Percentiles rank a stretch among this genome's conserved stretches.
Evolutionary conservation across 2,888 invertebrate genomes (phyloP).

Genomic region (Tinea pellionella): DNA sequence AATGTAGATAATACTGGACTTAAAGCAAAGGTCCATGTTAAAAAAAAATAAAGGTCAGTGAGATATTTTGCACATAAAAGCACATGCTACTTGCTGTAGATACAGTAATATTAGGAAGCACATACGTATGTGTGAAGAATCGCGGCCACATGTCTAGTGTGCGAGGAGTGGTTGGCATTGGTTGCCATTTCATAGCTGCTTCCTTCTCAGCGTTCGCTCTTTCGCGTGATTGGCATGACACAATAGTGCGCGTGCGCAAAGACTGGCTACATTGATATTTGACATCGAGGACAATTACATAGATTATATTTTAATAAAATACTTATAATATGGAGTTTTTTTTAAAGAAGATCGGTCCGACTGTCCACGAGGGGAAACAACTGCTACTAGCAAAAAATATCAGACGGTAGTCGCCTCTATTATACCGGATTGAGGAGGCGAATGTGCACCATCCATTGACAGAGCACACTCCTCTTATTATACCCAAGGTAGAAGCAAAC

Average conservation of each 20-base stretch:
- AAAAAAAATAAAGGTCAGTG: not conserved
- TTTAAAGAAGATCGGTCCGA: no score
- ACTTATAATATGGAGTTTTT: no score
- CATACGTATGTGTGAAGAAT: not conserved
- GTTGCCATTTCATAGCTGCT: constrained; percentile 35
- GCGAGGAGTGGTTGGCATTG: constrained; percentile 42
- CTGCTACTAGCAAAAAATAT: no score
- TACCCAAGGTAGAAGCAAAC: no score
- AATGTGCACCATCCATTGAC: no score
- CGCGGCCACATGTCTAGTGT: constrained; percentile 1
- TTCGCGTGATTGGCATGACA: constrained; percentile 22
- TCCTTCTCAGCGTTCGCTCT: constrained; percentile 36
- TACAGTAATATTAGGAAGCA: constrained; percentile 1
- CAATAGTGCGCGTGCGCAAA: constrained; percentile 13
- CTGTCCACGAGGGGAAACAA: no score
- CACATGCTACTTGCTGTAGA: not conserved
- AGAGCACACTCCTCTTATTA: no score
- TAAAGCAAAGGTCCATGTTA: no score
- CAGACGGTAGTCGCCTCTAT: no score
- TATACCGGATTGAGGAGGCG: no score
- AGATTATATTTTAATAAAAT: no score
- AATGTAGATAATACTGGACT: not conserved
- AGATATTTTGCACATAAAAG: not conserved
- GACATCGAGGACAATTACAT: no score
- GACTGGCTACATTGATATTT: not conserved